These are phyloP conservation scores for Cheilosia impressa DNA, from an alignment of 2,888 invertebrate species.

Conservation along the genomic window DNA sequence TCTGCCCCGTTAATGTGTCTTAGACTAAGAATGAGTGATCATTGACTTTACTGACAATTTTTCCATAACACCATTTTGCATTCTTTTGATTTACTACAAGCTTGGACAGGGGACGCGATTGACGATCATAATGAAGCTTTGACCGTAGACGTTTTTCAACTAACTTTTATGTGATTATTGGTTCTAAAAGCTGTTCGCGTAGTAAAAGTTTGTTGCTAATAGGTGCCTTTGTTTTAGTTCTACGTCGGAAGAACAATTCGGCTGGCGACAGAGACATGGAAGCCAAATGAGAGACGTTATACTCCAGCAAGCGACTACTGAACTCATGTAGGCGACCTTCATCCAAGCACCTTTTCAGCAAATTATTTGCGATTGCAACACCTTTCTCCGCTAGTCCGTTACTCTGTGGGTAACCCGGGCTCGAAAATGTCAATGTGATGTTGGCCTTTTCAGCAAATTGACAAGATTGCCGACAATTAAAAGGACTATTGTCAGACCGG, in stretches of 20 bases:
- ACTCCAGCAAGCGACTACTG: slow-evolving; percentile 17
- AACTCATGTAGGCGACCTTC: slow-evolving; percentile 15
- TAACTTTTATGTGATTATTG: slow-evolving; percentile 27
- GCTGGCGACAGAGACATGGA: slow-evolving; percentile 23
- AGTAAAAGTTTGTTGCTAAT: not conserved
- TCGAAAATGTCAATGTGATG: slow-evolving; percentile 39
- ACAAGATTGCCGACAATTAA: slow-evolving; percentile 12
- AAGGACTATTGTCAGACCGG: slow-evolving; percentile 24
- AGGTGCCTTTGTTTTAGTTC: slow-evolving; percentile 25
- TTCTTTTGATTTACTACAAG: slow-evolving; percentile 31
- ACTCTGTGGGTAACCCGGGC: slow-evolving; percentile 31
- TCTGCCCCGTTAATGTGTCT: slow-evolving; percentile 24
- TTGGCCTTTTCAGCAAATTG: slow-evolving; percentile 23
- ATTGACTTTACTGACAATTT: slow-evolving; percentile 24
- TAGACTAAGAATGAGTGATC: slow-evolving; percentile 19
- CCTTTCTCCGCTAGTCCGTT: slow-evolving; percentile 45
- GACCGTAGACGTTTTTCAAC: slow-evolving; percentile 30
- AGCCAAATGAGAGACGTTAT: slow-evolving; percentile 29
- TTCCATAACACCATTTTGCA: slow-evolving; percentile 33
- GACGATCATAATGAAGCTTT: slow-evolving; percentile 30
- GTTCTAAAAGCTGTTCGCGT: slow-evolving; percentile 25
- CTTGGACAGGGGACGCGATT: slow-evolving; percentile 17
- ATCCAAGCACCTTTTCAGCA: slow-evolving; percentile 27
- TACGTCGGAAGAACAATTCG: slow-evolving; percentile 30
- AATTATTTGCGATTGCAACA: slow-evolving; percentile 38